These are phyloP conservation scores for Megaceryle alcyon DNA, from an alignment of 2,797 vertebrate genomes.

Conservation along the genomic window DNA sequence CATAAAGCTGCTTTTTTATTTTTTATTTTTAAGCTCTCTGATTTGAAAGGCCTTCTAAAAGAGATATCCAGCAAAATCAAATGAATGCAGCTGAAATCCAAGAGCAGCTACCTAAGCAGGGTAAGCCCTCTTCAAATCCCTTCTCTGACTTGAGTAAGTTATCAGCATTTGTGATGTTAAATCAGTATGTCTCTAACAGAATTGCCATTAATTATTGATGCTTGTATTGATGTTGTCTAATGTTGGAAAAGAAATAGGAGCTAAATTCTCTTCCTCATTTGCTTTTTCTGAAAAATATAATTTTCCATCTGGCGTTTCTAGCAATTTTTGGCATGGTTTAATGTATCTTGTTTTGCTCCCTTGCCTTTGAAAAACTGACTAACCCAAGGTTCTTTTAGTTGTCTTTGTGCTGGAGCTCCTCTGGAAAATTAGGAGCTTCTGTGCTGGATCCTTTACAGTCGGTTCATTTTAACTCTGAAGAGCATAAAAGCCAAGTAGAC, in stretches of 20 bases:
- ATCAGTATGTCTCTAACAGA: background rate
- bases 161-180: background rate
- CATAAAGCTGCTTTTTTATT: background rate
- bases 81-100: constrained; percentile 13
- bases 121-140: background rate
- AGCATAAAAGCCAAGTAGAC: background rate
- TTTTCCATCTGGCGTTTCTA: background rate
- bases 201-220: background rate
- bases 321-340: rapidly evolving
- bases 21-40: constrained; percentile 69
- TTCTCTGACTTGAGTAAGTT: background rate
- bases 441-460: background rate
- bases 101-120: background rate
- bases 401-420: background rate
- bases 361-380: background rate
- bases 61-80: constrained; percentile 76
- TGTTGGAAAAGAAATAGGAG: background rate
- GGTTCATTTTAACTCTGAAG: background rate
- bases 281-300: background rate
- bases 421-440: background rate
- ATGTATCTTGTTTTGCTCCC: background rate
- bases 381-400: background rate
- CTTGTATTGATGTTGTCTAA: background rate
- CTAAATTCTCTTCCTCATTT: background rate
- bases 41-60: constrained; percentile 80